Evolutionary conservation across 2,113 vertebrate genomes (phyloP).

Genomic region (Notarius quadriscutis): DNA sequence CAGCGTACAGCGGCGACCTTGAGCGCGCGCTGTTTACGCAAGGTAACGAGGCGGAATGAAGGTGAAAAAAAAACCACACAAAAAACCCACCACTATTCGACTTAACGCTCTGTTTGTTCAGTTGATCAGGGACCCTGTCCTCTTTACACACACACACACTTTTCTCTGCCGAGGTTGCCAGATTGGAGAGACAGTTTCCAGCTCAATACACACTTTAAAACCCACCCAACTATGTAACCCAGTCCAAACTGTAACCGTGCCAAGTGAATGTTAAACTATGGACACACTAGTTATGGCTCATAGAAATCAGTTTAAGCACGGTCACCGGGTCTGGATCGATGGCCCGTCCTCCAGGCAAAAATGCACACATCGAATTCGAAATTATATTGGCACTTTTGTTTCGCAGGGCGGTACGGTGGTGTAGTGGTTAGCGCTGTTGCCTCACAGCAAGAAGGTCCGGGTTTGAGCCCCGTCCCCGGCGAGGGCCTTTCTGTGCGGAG

Average conservation of each 20-base stretch:
- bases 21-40: conserved; percentile 54
- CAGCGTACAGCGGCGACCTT: conserved; percentile 43
- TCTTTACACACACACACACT: conserved; percentile 25
- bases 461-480: too few species aligned
- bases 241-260: conserved; percentile 9
- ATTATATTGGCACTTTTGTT: neutral
- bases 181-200: conserved; percentile 14
- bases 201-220: neutral
- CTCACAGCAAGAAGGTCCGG: too few species aligned
- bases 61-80: conserved; percentile 19
- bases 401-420: neutral
- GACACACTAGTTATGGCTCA: neutral
- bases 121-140: conserved; percentile 55
- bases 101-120: conserved; percentile 60
- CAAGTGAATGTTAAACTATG: conserved; percentile 14
- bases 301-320: neutral
- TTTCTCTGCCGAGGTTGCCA: conserved; percentile 15
- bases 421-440: too few species aligned
- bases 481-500: too few species aligned
- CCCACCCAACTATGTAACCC: conserved; percentile 19
- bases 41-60: conserved; percentile 54
- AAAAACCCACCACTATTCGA: conserved; percentile 22
- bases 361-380: neutral
- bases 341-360: neutral
- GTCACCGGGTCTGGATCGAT: neutral